These are phyloP conservation scores for Drosophila nigrodunni DNA, from an alignment of 1,140 invertebrate genomes.

Conservation along the genomic window DNA sequence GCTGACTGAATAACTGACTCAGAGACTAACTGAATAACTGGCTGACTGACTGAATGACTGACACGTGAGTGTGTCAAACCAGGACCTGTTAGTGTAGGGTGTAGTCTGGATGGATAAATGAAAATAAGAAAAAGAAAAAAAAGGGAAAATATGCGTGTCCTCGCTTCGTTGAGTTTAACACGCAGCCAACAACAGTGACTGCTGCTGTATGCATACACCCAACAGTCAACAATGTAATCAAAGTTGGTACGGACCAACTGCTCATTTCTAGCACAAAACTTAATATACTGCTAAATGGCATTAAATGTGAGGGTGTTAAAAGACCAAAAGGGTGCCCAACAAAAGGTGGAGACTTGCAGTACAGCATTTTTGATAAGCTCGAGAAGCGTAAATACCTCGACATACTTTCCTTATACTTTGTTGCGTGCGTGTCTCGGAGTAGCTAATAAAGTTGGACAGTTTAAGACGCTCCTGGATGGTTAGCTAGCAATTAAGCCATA, in stretches of 20 bases:
- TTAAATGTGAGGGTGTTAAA: constrained; percentile 47
- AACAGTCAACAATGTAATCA: constrained; percentile 62
- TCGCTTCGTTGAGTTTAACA: constrained; percentile 71
- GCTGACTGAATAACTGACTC: constrained; percentile 33
- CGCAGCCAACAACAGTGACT: constrained; percentile 55
- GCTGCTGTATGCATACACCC: constrained; percentile 38
- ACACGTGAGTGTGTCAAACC: constrained; percentile 52
- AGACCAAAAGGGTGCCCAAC: constrained; percentile 6
- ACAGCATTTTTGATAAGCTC: constrained; percentile 67
- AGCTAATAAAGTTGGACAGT: constrained; percentile 63
- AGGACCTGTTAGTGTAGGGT: constrained; percentile 1
- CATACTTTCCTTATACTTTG: constrained; percentile 40
- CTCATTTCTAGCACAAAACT: constrained; percentile 77
- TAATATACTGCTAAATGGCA: constrained; percentile 81
- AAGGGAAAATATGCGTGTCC: constrained; percentile 64
- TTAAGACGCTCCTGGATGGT: constrained; percentile 41
- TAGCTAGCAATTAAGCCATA: constrained; percentile 50
- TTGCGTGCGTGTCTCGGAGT: constrained; percentile 45
- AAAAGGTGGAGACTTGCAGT: constrained; percentile 13
- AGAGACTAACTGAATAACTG: constrained; percentile 1
- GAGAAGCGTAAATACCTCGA: constrained; percentile 70
- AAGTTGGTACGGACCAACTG: constrained; percentile 60
- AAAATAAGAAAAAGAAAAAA: background rate
- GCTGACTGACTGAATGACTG: constrained; percentile 44
- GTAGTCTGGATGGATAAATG: too few relatives aligned